These are phyloP conservation scores for Fundulus diaphanus DNA, from an alignment of 2,797 vertebrate genomes.

Conservation along the genomic window DNA sequence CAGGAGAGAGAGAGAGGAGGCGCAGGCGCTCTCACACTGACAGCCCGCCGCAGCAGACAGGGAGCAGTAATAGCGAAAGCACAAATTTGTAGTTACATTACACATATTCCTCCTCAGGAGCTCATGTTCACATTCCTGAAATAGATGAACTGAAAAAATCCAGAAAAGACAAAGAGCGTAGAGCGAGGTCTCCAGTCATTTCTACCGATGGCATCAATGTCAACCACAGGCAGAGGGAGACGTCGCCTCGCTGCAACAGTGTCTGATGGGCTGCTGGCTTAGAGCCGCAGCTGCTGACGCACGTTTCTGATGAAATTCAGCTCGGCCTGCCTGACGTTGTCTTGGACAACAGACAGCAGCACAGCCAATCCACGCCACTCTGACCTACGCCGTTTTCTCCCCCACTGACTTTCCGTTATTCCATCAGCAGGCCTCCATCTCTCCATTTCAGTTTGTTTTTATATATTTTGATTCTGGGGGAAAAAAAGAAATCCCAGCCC, in stretches of 20 bases:
- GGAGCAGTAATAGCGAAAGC: background rate
- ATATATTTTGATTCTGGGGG: slow-evolving; percentile 37
- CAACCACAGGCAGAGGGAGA: slow-evolving; percentile 2
- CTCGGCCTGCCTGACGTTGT: slow-evolving; percentile 68
- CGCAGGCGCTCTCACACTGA: slow-evolving; percentile 39
- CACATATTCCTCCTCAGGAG: background rate
- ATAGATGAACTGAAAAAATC: background rate
- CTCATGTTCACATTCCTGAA: background rate
- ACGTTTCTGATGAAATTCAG: slow-evolving; percentile 86
- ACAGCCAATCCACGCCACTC: slow-evolving; percentile 36
- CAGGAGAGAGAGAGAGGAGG: slow-evolving; percentile 51
- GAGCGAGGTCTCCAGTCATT: background rate
- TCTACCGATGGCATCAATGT: background rate
- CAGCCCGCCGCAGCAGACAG: slow-evolving; percentile 22
- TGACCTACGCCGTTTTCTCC: slow-evolving; percentile 23
- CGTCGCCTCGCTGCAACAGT: slow-evolving; percentile 51
- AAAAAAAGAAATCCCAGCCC: too few relatives aligned
- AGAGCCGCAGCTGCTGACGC: slow-evolving; percentile 84
- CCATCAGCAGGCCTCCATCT: slow-evolving; percentile 47
- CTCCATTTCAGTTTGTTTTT: slow-evolving; percentile 51
- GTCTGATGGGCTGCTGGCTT: slow-evolving; percentile 74
- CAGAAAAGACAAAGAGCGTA: background rate
- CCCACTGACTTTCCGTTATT: slow-evolving; percentile 9
- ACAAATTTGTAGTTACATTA: slow-evolving; percentile 1
- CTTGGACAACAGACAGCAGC: slow-evolving; percentile 64